These are phyloP conservation scores for Neodiprion pinetum DNA, from an alignment of 1,140 invertebrate species.

Conservation along the genomic window DNA sequence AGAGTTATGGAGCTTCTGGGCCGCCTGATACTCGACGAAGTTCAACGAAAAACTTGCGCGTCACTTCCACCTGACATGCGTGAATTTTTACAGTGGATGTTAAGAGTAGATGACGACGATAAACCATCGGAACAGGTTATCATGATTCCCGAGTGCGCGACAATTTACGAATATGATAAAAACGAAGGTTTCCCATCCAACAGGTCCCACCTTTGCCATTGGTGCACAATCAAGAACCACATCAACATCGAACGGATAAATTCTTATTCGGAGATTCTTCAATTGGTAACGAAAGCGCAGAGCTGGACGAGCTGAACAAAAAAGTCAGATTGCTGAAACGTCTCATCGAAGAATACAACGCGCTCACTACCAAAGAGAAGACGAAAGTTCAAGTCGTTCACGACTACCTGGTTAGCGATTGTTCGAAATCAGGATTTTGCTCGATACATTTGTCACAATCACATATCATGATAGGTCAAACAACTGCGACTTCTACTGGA, in stretches of 20 bases:
- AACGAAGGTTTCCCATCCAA: neutral
- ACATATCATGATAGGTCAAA: slow-evolving; percentile 19
- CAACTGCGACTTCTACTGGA: slow-evolving; percentile 36
- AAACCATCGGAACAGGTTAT: slow-evolving; percentile 2
- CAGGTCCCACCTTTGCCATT: neutral
- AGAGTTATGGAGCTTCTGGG: slow-evolving; percentile 38
- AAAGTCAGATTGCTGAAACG: slow-evolving; percentile 37
- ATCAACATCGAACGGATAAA: slow-evolving; percentile 21
- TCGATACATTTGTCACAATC: neutral
- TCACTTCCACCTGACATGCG: slow-evolving; percentile 34
- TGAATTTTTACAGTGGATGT: slow-evolving; percentile 42
- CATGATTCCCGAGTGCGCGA: neutral
- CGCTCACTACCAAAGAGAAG: slow-evolving; percentile 35
- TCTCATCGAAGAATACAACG: slow-evolving; percentile 40
- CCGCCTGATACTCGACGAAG: slow-evolving; percentile 37
- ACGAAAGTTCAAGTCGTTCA: slow-evolving; percentile 39
- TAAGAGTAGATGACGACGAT: slow-evolving; percentile 20
- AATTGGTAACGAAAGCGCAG: neutral
- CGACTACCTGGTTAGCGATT: slow-evolving; percentile 42
- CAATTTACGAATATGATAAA: neutral
- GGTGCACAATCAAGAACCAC: slow-evolving; percentile 8
- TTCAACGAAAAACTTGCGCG: slow-evolving; percentile 39
- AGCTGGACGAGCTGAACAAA: slow-evolving; percentile 29
- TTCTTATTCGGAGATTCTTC: slow-evolving; percentile 30
- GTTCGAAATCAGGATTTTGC: neutral